Percentiles rank a stretch among this genome's conserved stretches.
phyloP scores from a whole-genome alignment of 2,797 vertebrate genomes.

The Darevskia nairensis region DNA sequence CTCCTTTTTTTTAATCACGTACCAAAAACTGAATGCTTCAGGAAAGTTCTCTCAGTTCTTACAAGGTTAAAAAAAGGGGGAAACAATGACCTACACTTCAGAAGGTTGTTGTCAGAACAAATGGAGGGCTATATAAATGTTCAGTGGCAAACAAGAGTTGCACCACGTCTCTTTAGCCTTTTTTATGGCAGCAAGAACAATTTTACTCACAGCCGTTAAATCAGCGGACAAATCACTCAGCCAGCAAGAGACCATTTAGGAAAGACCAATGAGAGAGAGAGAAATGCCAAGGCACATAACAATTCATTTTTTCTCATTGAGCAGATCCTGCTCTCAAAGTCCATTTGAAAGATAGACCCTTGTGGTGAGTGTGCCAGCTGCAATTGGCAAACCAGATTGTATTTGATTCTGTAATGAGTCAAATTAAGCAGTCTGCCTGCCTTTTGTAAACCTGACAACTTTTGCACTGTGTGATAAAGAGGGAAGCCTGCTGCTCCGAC shows the following conservation, averaged over 20 bases:
- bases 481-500: neutral
- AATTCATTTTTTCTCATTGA: conserved; percentile 10
- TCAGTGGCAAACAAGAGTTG: neutral
- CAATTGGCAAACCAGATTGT: conserved; percentile 14
- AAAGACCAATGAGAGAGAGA: neutral
- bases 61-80: neutral
- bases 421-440: neutral
- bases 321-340: neutral
- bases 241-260: conserved; percentile 11
- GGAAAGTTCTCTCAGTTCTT: neutral
- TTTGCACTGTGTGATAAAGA: neutral
- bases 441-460: neutral
- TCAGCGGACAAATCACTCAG: conserved; percentile 6
- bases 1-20: neutral
- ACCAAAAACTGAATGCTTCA: neutral
- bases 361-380: neutral
- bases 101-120: conserved; percentile 12
- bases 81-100: neutral
- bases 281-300: neutral
- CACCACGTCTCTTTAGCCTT: neutral
- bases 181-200: neutral
- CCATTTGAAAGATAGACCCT: neutral
- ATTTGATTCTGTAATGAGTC: neutral
- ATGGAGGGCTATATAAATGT: neutral
- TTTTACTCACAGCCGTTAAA: conserved; percentile 2